These are phyloP conservation scores for Gonocerus acuteangulatus DNA, from an alignment of 2,888 invertebrate genomes.

Conservation along the genomic window DNA sequence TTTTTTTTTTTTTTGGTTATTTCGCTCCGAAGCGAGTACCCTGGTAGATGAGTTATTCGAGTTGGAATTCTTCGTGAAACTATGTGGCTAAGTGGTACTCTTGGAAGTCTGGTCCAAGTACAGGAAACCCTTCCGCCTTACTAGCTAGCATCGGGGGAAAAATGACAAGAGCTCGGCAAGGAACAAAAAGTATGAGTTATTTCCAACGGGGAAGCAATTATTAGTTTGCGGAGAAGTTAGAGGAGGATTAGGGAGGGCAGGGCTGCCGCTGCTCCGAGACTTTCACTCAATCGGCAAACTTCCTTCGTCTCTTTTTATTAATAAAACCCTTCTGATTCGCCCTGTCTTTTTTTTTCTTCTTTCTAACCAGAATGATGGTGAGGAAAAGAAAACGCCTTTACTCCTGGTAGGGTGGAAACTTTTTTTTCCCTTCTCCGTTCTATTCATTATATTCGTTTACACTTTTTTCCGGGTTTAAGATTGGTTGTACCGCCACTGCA, in stretches of 20 bases:
- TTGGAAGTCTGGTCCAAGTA: too few relatives aligned
- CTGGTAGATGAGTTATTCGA: too few relatives aligned
- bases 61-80: too few relatives aligned
- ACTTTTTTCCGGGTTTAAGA: too few relatives aligned
- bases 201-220: conserved; percentile 19
- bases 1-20: too few relatives aligned
- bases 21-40: too few relatives aligned
- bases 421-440: too few relatives aligned
- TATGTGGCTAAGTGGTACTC: too few relatives aligned
- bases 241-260: neutral
- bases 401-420: neutral
- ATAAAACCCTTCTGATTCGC: conserved; percentile 7
- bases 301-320: conserved; percentile 5
- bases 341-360: neutral
- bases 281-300: conserved; percentile 5
- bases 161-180: conserved; percentile 10
- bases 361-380: neutral
- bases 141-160: neutral
- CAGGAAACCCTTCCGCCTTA: neutral
- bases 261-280: neutral
- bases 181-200: conserved; percentile 24
- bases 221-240: conserved; percentile 2
- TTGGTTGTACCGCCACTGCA: too few relatives aligned
- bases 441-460: too few relatives aligned
- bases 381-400: neutral